Evolutionary conservation across 2,888 invertebrate genomes (phyloP), one percentile per base, ranked within the genome.

Genomic region (Mycogona germanica): DNA sequence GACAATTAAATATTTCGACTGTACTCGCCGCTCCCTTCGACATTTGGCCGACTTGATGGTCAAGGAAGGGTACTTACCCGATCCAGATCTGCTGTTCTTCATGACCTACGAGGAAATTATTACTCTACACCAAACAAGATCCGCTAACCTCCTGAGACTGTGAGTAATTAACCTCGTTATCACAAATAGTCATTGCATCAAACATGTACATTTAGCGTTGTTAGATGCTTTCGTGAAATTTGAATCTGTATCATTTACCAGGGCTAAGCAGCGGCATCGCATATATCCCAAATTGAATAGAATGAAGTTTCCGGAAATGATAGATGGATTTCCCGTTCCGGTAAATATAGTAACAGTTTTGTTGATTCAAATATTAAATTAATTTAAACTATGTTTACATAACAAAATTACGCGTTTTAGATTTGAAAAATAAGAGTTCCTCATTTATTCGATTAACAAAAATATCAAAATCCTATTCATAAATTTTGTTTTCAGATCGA

Each of bases 241-340:
- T n/a, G n/a, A n/a, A 7, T 37, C 6, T 12, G 2, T 17, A n/a
- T 53, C 19, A 25, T 21, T 35, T 56, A 60, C n/a, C 64, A 86
- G 86, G 65, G 85, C 85, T 0, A 65, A 74, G 19, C 76, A 79
- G 63, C 74, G 87, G 48, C 73, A 76, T 57, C 78, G 78, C 60
- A 68, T 82, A 30, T 75, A 76, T 64, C 68, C 75, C 0, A 67
- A 72, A 35, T 78, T 84, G 76, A 73, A 76, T 58, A 73, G 75
- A 51, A 62, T 80, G 6, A 74, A 74, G 61, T 86, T 82, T 67
- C 74, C 78, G 0, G 82, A 84, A 66, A 64, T 84, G 6, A 67
- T 63, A 53, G 55, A 62, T n/a, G 77, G 77, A 25, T 60, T 71
- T 51, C 75, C 75, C 2, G 54, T 62, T 37, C 70, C 71, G 5